Conservation (phyloP, 2,113 vertebrate species). For the Myotis davidii region DNA sequence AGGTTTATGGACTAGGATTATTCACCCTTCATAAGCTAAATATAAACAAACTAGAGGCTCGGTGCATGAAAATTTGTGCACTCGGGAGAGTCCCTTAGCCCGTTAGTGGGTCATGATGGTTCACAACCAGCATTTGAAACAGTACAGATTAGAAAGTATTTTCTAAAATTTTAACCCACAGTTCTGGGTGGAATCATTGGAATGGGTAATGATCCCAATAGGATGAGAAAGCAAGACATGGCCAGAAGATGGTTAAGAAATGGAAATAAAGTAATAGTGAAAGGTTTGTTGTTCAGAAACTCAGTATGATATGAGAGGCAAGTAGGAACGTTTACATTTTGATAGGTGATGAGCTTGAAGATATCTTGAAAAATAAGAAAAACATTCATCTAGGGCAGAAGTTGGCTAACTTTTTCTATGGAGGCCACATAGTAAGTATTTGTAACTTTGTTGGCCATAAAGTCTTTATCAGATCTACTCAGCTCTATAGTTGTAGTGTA, state of each 20-base stretch:
- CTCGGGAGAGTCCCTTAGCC: no score
- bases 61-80: no score
- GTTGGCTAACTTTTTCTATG: background rate
- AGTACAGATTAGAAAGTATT: slow-evolving; percentile 15
- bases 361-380: background rate
- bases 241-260: background rate
- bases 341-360: slow-evolving; percentile 15
- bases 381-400: background rate
- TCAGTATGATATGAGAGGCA: background rate
- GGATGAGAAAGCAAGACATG: background rate
- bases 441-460: background rate
- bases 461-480: background rate
- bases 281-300: background rate
- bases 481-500: background rate
- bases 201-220: background rate
- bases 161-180: background rate
- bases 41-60: background rate
- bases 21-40: background rate
- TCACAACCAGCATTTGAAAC: background rate
- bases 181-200: background rate
- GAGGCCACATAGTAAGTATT: background rate
- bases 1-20: background rate
- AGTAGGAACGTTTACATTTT: background rate
- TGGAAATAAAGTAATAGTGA: background rate
- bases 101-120: background rate